Evolutionary conservation across 2,797 vertebrate species (phyloP), one percentile per base, ranked within the genome.

Genomic region (Hipposideros larvatus): DNA sequence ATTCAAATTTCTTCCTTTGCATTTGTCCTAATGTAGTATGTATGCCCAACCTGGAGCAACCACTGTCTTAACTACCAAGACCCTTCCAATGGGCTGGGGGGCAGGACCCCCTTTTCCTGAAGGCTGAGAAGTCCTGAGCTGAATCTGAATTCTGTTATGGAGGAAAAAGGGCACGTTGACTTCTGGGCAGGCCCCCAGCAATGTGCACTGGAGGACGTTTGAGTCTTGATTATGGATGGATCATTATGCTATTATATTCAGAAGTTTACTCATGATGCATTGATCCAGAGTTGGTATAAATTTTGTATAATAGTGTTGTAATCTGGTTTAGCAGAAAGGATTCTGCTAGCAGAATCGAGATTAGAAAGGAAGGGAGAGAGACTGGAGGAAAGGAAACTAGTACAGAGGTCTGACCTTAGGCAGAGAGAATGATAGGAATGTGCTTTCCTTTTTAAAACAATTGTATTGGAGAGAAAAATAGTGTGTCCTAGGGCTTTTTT

Each of bases 271-370:
- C 11, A 4, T 51, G 21, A 11, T 24, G 18, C 2, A 24, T 41
- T 61, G 53, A 91, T 57, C 43, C 0, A 3, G 5, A 46, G 5
- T 78, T 51, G 48, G 31, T n/a, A 4, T 80, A 61, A 13, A 22
- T 22, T 53, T 93, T 75, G 68, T 79, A 51, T 82, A 15, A 41
- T 3, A 15, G 5, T 43, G 5, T 46, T 70, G 3, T 53, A 61
- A 24, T 93, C 59, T 85, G 7, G 15, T 65, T 97, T 92, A 48
- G 26, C 21, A 86, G 51, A 87, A 22, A 75, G 83, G 68, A 75
- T 11, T 82, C n/a, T 13, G 48, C 65, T 46, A 85, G 43, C 18
- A 46, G 46, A 78, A 96, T 83, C 53, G 73, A 74, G n/a, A 95
- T 55, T 53, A 83, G 16, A 57, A 85, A 91, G n/a, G 41, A 8